A percentile compares a stretch with the other conserved stretches of the same genome.
phyloP scores from a whole-genome alignment of 2,888 invertebrate genomes.

The Coleophora flavipennella region DNA sequence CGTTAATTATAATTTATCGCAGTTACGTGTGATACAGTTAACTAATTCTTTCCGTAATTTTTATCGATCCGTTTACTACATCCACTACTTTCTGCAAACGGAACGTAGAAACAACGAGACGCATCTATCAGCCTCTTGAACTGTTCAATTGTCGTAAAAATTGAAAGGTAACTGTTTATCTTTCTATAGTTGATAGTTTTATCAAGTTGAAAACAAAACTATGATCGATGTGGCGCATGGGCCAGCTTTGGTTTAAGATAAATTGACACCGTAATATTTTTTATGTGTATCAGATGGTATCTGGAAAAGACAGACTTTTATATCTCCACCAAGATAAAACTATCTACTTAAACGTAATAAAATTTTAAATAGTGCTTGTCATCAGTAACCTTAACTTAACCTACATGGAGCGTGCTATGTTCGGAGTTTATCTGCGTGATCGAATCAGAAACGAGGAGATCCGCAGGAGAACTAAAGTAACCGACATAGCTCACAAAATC shows the following conservation, averaged over 20 bases:
- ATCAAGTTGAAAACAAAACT: constrained; percentile 58
- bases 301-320: constrained; percentile 42
- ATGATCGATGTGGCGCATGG: constrained; percentile 54
- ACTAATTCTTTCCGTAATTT: constrained; percentile 6
- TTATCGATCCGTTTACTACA: background rate
- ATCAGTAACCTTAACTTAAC: too few species aligned
- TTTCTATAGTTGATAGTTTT: constrained; percentile 39
- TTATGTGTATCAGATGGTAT: constrained; percentile 43
- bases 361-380: too few species aligned
- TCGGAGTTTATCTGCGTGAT: too few species aligned
- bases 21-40: constrained; percentile 7
- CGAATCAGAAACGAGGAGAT: too few species aligned
- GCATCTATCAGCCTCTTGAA: background rate
- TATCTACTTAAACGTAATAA: background rate
- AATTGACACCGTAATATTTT: constrained; percentile 42
- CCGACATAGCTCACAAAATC: too few species aligned
- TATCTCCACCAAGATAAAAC: constrained; percentile 17
- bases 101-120: too few species aligned
- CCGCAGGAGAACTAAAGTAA: too few species aligned
- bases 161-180: constrained; percentile 24
- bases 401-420: too few species aligned
- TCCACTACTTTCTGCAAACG: too few species aligned
- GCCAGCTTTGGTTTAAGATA: constrained; percentile 40
- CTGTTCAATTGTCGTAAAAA: constrained; percentile 20
- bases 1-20: constrained; percentile 20